Percentiles rank a stretch among this genome's conserved stretches.
These are phyloP conservation scores for Ernsta delagoae DNA, from an alignment of 2,888 invertebrate species.

Conservation along the genomic window DNA sequence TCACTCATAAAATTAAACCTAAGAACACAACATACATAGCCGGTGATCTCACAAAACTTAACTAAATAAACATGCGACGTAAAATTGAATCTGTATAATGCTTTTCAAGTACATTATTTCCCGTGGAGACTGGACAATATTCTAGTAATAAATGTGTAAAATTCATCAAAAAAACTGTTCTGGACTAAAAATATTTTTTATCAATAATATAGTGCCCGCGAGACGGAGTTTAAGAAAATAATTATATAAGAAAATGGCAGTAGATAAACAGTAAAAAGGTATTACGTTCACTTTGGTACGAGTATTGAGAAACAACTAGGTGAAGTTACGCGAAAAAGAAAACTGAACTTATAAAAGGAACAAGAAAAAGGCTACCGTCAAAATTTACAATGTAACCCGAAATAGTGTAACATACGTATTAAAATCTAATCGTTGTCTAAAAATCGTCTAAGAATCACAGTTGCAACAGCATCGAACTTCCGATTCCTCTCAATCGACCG, in stretches of 20 bases:
- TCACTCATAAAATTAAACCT: constrained; percentile 63
- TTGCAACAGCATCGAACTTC: constrained; percentile 52
- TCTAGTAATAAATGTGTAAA: constrained; percentile 18
- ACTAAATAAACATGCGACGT: constrained; percentile 39
- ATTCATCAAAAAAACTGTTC: constrained; percentile 8
- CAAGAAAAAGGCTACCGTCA: constrained; percentile 22
- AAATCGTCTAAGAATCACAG: constrained; percentile 69
- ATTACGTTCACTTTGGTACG: constrained; percentile 29
- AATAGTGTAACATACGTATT: constrained; percentile 34
- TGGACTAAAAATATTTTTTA: not conserved
- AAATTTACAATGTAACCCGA: constrained; percentile 21
- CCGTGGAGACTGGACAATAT: constrained; percentile 11
- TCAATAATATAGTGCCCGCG: not conserved
- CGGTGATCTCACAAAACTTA: constrained; percentile 43
- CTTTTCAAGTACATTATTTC: not conserved
- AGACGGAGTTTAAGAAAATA: constrained; percentile 4
- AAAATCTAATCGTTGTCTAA: constrained; percentile 55
- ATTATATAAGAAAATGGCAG: too few species aligned
- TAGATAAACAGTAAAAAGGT: not conserved
- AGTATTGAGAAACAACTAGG: constrained; percentile 14
- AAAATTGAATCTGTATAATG: constrained; percentile 19
- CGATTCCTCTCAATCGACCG: constrained; percentile 59
- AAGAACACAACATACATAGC: constrained; percentile 50
- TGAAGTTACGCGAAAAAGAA: constrained; percentile 7
- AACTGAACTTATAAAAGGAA: constrained; percentile 18